Percentiles rank a stretch among this genome's conserved stretches.
Evolutionary conservation across 2,113 vertebrate genomes (phyloP).

Genomic region (Hyperopisus bebe): DNA sequence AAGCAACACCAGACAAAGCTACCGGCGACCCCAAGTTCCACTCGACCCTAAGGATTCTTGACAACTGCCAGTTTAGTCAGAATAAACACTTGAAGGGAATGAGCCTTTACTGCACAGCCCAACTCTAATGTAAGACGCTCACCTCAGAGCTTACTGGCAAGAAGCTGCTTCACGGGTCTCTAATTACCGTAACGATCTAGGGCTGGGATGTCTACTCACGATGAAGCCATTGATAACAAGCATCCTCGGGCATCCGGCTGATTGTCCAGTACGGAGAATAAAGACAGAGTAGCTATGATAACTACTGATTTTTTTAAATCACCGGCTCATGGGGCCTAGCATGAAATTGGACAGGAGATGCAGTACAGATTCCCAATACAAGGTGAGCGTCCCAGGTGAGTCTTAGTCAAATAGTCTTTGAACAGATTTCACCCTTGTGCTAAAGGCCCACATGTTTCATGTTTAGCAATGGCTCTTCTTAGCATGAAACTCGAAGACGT

Average conservation of each 20-base stretch:
- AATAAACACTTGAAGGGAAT: background rate
- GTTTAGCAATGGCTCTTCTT: background rate
- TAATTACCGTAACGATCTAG: background rate
- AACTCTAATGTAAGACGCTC: background rate
- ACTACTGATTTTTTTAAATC: background rate
- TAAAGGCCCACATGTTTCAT: background rate
- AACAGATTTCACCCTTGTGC: background rate
- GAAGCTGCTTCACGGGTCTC: background rate
- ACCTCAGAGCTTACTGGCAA: background rate
- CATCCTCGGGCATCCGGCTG: background rate
- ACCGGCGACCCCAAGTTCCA: background rate
- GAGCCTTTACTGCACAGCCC: background rate
- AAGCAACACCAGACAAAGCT: background rate
- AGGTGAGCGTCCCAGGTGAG: background rate
- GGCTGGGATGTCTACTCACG: background rate
- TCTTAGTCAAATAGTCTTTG: background rate
- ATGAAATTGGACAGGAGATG: background rate
- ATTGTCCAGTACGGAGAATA: background rate
- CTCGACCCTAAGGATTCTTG: background rate
- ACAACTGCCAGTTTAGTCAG: background rate
- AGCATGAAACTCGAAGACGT: background rate
- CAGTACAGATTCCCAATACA: background rate
- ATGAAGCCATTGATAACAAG: background rate
- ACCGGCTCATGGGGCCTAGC: background rate
- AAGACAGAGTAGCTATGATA: background rate